Base-by-base conservation (phyloP, 1,140 invertebrate species). In the Idris sp. region DNA sequence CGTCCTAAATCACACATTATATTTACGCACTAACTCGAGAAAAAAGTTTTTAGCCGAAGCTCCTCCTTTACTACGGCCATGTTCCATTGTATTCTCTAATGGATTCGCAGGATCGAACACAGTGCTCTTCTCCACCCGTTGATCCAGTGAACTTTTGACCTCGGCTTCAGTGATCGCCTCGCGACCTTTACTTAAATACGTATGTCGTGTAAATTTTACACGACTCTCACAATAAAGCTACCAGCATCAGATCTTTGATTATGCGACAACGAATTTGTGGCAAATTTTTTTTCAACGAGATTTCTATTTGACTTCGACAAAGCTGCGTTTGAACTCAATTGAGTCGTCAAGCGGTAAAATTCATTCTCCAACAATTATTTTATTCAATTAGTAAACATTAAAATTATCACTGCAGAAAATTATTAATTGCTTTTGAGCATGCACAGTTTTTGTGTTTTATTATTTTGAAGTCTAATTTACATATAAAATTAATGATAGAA, bases 121-220 rank as follows among this genome's bases (percentile, higher is more conserved):
- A 59, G 56, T 65, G 38, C 58, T 68, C 64, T 64, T 69, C 64
- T 64, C 58, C 64, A 28, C 64, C 64, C 72, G 56, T n/a, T 75
- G 72, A 75, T 75, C 64, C 72, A 75, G 72, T 75, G 64, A 69
- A 69, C 72, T 75, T 75, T 75, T 75, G 72, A 75, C 72, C 72
- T 75, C 72, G 44, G 51, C 58, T 54, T 59, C 59, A 25, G 30
- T 65, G 64, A 75, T 75, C 58, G 64, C 53, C 43, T 64, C 56
- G 36, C 58, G 44, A 68, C 72, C 64, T 74, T 68, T 74, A 58
- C 56, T 64, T 40, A 31, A 25, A 46, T 28, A 62, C 28, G 61
- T 33, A 53, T 25, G 46, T 16, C 6, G 49, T 43, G 10, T 59
- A 44, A 69, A 68, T 74, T 74, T 68, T 74, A 64, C 48, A 48